These are phyloP conservation scores for Ormia ochracea DNA, from an alignment of 2,888 invertebrate genomes.

Conservation along the genomic window DNA sequence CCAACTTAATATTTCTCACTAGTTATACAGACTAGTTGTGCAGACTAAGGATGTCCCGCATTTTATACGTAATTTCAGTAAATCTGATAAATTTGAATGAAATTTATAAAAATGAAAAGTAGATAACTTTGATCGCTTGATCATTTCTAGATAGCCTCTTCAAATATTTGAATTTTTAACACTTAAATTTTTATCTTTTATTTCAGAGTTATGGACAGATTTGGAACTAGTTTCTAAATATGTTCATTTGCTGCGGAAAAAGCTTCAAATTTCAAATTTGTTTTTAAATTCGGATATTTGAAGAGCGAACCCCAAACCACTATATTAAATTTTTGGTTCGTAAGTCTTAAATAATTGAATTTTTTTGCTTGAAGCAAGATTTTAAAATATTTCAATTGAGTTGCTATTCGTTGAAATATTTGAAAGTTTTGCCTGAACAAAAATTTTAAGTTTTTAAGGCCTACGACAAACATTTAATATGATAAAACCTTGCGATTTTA, in stretches of 20 bases:
- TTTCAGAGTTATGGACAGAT: not conserved
- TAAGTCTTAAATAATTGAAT: not conserved
- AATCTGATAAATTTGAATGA: constrained; percentile 20
- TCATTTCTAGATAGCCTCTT: too few species aligned
- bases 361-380: constrained; percentile 64
- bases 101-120: not conserved
- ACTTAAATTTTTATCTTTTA: not conserved
- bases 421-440: not conserved
- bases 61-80: not conserved
- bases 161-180: constrained; percentile 15
- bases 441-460: constrained; percentile 8
- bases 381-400: constrained; percentile 17
- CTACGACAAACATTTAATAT: constrained; percentile 15
- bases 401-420: constrained; percentile 18
- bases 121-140: too few species aligned
- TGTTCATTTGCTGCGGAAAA: not conserved
- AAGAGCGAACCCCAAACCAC: constrained; percentile 13
- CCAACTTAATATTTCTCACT: constrained; percentile 22
- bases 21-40: constrained; percentile 50
- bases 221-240: not conserved
- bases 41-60: constrained; percentile 55
- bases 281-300: constrained; percentile 4
- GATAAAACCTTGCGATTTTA: constrained; percentile 32
- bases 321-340: constrained; percentile 18
- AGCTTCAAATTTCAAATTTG: constrained; percentile 13